Evolutionary conservation across 1,140 invertebrate species (phyloP), one percentile per base, ranked within the genome.

Genomic region (Meloidogyne exigua): DNA sequence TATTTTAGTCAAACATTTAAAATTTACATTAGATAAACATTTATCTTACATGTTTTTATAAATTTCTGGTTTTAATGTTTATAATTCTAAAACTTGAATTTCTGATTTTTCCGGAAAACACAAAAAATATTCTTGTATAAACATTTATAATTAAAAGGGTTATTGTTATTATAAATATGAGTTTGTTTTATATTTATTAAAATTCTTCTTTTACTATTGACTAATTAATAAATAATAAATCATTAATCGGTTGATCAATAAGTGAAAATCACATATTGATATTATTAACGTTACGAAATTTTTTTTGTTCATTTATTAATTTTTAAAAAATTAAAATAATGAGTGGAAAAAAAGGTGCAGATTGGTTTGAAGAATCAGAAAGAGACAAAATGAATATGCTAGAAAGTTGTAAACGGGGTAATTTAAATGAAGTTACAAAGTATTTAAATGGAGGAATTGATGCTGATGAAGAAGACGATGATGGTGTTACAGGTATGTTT

Each of bases 321-420:
- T 57, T n/a, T n/a, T n/a, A 7, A 11, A 21, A 72, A 49, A 36
- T 49, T 62, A 76, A 26, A 77, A n/a, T n/a, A n/a, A 75, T 76
- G 75, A 75, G 75, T 36, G 68, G 64, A 7, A 74, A 66, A 62
- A 75, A 75, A 23, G 75, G 68, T n/a, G 63, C 76, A 39, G 76
- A 63, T 49, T 78, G 76, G 76, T 78, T 63, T 69, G 75, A 76
- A 25, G 76, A 78, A 64, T 77, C 76, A 28, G 76, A 78, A 62
- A 26, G 76, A 18, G 74, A 77, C 75, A 78, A 77, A 78, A 68
- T 78, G 62, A 78, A 77, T 44, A 76, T 78, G 70, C 23, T 78
- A 28, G 39, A 65, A 28, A 39, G 25, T 26, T 78, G 76, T 68
- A 68, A 66, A 42, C 36, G 36, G 12, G 76, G 76, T n/a, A 77